Evolutionary conservation across 2,888 invertebrate genomes (phyloP), one percentile per base, ranked within the genome.

Genomic region (Caenorhabditis zanzibari): DNA sequence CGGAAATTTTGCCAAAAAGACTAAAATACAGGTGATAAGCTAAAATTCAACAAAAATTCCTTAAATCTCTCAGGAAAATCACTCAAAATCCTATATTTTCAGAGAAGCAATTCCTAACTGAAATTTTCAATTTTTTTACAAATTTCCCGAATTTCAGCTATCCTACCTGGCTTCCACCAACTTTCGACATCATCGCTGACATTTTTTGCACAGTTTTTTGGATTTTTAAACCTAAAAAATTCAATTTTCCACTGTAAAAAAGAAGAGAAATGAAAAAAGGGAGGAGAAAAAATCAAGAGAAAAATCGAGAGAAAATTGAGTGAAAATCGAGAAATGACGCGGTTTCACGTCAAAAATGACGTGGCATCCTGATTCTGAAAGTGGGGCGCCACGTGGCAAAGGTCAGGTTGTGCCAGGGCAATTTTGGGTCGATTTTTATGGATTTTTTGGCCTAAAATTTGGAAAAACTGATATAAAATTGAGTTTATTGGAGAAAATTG

Each of bases 371-470:
- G 38, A 41, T n/a, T n/a, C n/a, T n/a, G n/a, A 35, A 68, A 28
- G 1, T 68, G 12, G 76, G 68, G 38, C 22, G 58, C 44, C 68
- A 76, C 76, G 76, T 76, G 76, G 76, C 52, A 56, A 56, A 22
- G 64, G 49, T 32, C 49, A 49, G 64, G 66, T 35, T 38, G 19
- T 2, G 47, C 19, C 47, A n/a, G n/a, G n/a, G n/a, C n/a, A 47
- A 3, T 44, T 47, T 47, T 47, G 4, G 47, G 44, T 0, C 49
- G 16, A 28, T 19, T 47, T 49, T 49, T 32, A 1, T 9, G 19
- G n/a, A 32, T 68, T 68, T 68, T 54, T 24, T 3, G 68, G 38
- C 35, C 52, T 32, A 54, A 47, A 54, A 54, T 4, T 26, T 2
- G 14, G 12, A 24, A 54, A 26, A 54, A 19, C 0, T 19, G 1